phyloP scores from a whole-genome alignment of 2,888 invertebrate species.

The Masnerella sp. region DNA sequence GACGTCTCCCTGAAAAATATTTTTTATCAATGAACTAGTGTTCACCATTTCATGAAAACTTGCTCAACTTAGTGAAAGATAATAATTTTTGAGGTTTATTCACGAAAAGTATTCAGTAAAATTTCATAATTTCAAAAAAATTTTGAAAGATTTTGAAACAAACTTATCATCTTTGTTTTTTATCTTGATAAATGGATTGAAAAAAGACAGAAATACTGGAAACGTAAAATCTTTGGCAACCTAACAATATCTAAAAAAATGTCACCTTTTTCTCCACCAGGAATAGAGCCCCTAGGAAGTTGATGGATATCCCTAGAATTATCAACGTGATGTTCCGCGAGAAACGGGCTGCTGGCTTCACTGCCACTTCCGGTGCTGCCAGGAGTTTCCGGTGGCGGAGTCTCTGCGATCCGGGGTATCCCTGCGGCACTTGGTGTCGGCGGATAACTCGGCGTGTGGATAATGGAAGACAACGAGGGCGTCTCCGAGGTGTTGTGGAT shows the following conservation, averaged over 20 bases:
- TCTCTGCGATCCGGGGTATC: conserved; percentile 73
- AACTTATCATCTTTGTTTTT: no score
- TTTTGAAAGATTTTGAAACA: no score
- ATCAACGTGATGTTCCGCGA: conserved; percentile 75
- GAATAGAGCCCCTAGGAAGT: conserved; percentile 73
- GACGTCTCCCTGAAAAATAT: conserved; percentile 68
- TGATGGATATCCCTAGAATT: conserved; percentile 70
- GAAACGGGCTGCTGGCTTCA: conserved; percentile 78
- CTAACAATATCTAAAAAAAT: no score
- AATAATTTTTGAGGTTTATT: no score
- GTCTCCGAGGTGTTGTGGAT: conserved; percentile 66
- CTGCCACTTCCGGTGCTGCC: conserved; percentile 76
- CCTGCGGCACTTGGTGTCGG: conserved; percentile 69
- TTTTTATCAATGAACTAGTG: no score
- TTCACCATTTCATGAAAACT: no score
- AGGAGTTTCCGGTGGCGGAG: conserved; percentile 76
- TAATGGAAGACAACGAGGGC: conserved; percentile 67
- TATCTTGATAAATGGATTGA: no score
- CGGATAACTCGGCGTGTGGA: conserved; percentile 71
- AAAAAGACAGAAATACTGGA: no score
- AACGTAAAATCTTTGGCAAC: no score
- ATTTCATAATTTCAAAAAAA: no score
- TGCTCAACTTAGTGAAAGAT: no score
- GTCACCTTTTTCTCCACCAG: conserved; percentile 73
- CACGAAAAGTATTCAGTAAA: no score